Base-by-base conservation (phyloP, 2,113 vertebrate genomes). In the Gadus chalcogrammus region DNA sequence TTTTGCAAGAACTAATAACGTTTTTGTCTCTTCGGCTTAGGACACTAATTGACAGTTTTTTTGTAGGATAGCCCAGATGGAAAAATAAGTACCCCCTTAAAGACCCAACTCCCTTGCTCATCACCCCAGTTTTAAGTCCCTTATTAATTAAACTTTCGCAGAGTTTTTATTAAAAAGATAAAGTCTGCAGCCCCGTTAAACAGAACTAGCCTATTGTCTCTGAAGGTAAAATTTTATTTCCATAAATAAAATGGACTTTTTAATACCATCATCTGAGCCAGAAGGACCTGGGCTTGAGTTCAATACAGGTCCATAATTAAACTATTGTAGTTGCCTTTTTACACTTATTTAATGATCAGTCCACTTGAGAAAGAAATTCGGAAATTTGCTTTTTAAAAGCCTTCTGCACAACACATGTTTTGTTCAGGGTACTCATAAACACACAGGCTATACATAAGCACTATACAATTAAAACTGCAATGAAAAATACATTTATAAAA, bases 101-200 rank as follows among this genome's bases (percentile, higher is more conserved):
- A 93, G 89, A 91, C 88, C 85, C 81, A 84, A 88, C 86, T 92
- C 90, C 90, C 88, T 84, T 84, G 89, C 82, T 88, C 86, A 89
- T 90, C 87, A 80, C 82, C 78, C 60, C 79, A 83, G 84, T 89
- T 91, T 92, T 89, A 92, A 91, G 87, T 90, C 88, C 86, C 88
- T 90, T 92, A 91, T 92, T 93, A 92, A 92, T 92, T 92, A 92
- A 92, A 93, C 90, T 90, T 91, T 91, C 88, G 89, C 88, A 87
- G 78, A 82, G 59, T 89, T 91, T 91, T 92, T 91, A 89, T 90
- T 90, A 91, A 91, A 90, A 92, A 87, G 89, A 91, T 88, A 90
- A 87, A 90, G 88, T 87, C 83, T 86, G 77, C 86, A 71, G 82
- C 86, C 79, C 78, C 80, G 72, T 88, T 85, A 88, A 91, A 85